Percentiles rank a stretch among this genome's conserved stretches.
phyloP scores from a whole-genome alignment of 2,113 vertebrate species.

The Actenoides hombroni region DNA sequence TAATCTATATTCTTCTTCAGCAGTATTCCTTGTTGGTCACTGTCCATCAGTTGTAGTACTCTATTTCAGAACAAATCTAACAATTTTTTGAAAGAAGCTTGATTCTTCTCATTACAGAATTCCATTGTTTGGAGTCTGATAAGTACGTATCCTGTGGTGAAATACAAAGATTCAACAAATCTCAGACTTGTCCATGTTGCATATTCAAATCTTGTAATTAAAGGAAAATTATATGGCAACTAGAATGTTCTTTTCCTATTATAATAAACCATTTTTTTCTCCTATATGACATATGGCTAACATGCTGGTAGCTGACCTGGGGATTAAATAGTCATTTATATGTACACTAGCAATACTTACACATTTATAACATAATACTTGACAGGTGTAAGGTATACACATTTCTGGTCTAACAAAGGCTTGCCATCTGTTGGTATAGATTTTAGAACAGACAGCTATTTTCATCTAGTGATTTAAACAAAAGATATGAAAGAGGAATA shows the following conservation, averaged over 20 bases:
- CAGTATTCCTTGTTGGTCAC: neutral
- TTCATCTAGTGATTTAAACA: neutral
- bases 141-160: neutral
- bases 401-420: neutral
- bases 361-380: neutral
- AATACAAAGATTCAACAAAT: neutral
- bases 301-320: neutral
- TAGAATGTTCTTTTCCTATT: neutral
- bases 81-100: neutral
- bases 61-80: neutral
- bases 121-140: neutral
- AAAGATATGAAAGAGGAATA: neutral
- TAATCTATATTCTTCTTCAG: neutral
- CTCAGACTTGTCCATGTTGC: neutral
- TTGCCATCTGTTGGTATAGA: constrained; percentile 6
- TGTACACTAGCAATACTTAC: neutral
- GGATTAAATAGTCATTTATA: neutral
- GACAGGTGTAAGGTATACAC: neutral
- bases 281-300: neutral
- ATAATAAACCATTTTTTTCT: neutral
- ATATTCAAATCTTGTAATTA: neutral
- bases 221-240: neutral
- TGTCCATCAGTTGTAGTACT: neutral
- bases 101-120: neutral
- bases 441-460: neutral